These are phyloP conservation scores for Amblyjoppa fuscipennis DNA, from an alignment of 2,888 invertebrate species.

Conservation along the genomic window DNA sequence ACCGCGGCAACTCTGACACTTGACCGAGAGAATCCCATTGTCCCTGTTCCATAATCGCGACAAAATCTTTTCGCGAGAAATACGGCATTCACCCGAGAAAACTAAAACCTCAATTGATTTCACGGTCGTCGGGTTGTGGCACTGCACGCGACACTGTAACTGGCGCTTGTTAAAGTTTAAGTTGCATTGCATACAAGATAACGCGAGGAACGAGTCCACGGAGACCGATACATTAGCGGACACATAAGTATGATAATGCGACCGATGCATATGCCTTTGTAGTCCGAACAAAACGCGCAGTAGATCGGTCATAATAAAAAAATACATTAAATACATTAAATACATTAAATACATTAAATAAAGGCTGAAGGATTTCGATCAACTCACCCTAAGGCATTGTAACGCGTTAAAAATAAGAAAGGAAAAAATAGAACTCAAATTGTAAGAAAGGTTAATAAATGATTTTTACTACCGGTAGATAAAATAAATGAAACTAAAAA, in stretches of 20 bases:
- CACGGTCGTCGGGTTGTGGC: slow-evolving; percentile 23
- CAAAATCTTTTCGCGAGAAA: not conserved
- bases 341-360: too few relatives aligned
- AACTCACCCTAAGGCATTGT: too few relatives aligned
- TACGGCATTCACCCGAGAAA: not conserved
- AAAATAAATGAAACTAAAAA: too few relatives aligned
- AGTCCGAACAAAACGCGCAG: not conserved
- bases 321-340: too few relatives aligned
- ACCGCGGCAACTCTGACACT: too few relatives aligned
- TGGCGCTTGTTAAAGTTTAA: not conserved
- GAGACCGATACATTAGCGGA: not conserved
- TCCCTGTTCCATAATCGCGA: not conserved
- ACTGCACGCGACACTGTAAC: slow-evolving; percentile 13
- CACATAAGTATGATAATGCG: not conserved
- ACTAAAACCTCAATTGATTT: slow-evolving; percentile 11
- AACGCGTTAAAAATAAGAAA: too few relatives aligned
- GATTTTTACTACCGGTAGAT: too few relatives aligned
- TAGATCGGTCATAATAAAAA: not conserved
- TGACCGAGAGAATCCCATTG: too few relatives aligned
- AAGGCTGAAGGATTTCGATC: too few relatives aligned
- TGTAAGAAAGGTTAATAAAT: too few relatives aligned
- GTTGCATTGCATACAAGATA: not conserved
- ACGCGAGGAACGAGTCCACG: not conserved
- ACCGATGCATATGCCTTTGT: not conserved
- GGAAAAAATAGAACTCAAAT: not conserved